A percentile compares a stretch with the other conserved stretches of the same genome.
Conservation (phyloP, 2,113 vertebrate genomes). For the Pica pica region DNA sequence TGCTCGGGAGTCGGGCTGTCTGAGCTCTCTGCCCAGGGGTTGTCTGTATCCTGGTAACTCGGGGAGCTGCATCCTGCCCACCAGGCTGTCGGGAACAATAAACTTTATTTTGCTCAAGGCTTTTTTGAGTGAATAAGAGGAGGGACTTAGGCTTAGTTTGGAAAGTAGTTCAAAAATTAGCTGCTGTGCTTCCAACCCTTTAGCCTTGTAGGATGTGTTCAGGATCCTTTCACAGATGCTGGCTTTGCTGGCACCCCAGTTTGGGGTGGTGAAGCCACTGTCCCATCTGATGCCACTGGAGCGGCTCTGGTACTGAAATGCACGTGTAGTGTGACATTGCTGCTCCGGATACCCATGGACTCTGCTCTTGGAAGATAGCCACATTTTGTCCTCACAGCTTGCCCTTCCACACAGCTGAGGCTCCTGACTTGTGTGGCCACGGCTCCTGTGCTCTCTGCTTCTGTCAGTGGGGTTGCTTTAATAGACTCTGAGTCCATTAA, state of each 20-base stretch:
- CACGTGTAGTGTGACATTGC: fast-evolving
- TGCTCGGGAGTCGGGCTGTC: background rate
- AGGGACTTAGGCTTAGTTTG: background rate
- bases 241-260: background rate
- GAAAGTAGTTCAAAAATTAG: background rate
- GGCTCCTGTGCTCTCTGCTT: background rate
- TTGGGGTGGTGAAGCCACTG: background rate
- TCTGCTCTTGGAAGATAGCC: background rate
- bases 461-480: background rate
- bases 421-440: fast-evolving
- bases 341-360: background rate
- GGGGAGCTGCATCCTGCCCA: background rate
- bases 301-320: background rate
- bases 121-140: background rate
- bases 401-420: background rate
- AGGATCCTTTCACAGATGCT: fast-evolving
- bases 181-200: fast-evolving
- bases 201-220: background rate
- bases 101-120: background rate
- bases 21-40: background rate
- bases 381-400: background rate
- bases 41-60: background rate
- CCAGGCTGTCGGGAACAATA: background rate
- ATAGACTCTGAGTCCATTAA: background rate
- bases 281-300: background rate